phyloP scores from a whole-genome alignment of 2,113 vertebrate species.

The Caranx ignobilis region DNA sequence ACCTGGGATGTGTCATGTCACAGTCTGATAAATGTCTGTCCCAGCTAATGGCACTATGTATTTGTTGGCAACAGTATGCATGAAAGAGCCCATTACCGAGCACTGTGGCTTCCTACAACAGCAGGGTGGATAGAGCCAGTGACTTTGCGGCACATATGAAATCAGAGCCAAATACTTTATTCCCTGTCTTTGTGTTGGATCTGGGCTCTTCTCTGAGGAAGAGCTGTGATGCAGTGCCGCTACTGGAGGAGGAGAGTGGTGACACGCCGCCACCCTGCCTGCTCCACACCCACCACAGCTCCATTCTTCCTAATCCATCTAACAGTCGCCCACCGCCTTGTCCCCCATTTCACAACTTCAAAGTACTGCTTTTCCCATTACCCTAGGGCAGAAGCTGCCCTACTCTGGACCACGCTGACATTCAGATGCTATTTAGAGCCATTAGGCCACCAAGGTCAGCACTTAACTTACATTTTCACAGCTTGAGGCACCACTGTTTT shows the following conservation, averaged over 20 bases:
- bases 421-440: conserved; percentile 75
- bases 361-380: conserved; percentile 57
- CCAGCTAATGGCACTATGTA: background rate
- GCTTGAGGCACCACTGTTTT: conserved; percentile 58
- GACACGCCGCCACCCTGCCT: background rate
- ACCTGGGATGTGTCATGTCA: background rate
- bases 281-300: conserved; percentile 17
- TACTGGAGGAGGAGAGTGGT: conserved; percentile 19
- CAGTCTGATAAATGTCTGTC: background rate
- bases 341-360: conserved; percentile 58
- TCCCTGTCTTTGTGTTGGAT: conserved; percentile 17
- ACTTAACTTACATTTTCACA: conserved; percentile 75
- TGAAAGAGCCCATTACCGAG: background rate
- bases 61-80: conserved; percentile 14
- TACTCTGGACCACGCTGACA: conserved; percentile 67
- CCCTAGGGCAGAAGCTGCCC: conserved; percentile 64
- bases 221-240: conserved; percentile 17
- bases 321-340: conserved; percentile 18
- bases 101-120: conserved; percentile 13
- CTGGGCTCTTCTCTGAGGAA: background rate
- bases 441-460: conserved; percentile 78
- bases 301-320: conserved; percentile 47
- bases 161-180: conserved; percentile 29
- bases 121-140: background rate
- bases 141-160: conserved; percentile 22